phyloP scores from a whole-genome alignment of 2,113 vertebrate species.

The Galemys pyrenaicus region DNA sequence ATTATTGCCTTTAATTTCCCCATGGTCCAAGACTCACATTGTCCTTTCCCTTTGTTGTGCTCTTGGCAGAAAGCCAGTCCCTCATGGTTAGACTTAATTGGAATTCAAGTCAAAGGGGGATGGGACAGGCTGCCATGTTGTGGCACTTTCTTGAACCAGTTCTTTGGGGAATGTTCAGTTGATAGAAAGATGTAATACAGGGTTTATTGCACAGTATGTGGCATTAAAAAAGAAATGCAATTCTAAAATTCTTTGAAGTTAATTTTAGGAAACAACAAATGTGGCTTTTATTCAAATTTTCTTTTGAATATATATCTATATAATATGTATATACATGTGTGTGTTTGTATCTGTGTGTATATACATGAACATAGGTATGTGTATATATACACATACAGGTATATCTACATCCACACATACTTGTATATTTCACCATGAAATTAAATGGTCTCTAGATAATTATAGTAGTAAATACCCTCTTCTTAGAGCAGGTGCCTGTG shows the following conservation, averaged over 20 bases:
- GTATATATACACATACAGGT: background rate
- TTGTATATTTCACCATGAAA: background rate
- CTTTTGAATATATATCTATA: background rate
- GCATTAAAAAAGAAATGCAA: background rate
- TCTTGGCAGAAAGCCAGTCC: conserved; percentile 64
- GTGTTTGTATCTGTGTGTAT: background rate
- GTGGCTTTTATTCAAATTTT: conserved; percentile 1
- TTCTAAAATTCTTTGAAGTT: conserved; percentile 35
- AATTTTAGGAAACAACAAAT: conserved; percentile 20
- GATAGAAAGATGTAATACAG: conserved; percentile 40
- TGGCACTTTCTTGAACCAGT: conserved; percentile 35
- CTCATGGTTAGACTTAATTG: conserved; percentile 59
- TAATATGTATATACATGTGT: background rate
- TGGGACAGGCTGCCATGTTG: conserved; percentile 50
- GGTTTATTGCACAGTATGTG: background rate
- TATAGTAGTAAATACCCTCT: conserved; percentile 9
- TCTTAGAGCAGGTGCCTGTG: background rate
- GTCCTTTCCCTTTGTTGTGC: conserved; percentile 42
- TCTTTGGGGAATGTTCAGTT: conserved; percentile 10
- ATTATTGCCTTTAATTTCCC: conserved; percentile 70
- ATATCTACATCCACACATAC: background rate
- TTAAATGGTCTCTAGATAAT: conserved; percentile 27
- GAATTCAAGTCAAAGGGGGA: conserved; percentile 47
- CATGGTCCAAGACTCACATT: background rate
- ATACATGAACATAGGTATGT: background rate